phyloP scores from a whole-genome alignment of 2,888 invertebrate species.

The Spilosoma lubricipeda region DNA sequence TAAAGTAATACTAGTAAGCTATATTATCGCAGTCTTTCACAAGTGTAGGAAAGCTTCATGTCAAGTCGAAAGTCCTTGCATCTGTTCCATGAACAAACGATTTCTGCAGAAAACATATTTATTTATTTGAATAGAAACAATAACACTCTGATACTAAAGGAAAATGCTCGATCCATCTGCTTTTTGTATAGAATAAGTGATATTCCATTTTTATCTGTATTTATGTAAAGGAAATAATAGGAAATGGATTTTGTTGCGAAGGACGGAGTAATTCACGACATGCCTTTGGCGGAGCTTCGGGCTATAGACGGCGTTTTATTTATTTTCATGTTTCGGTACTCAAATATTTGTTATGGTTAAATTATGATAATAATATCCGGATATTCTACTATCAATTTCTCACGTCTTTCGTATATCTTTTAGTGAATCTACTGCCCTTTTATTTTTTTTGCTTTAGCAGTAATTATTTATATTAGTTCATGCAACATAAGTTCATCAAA shows the following conservation, averaged over 20 bases:
- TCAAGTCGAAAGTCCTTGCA: neutral
- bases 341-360: neutral
- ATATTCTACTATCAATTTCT: neutral
- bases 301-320: neutral
- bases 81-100: neutral
- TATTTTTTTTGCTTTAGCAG: no score
- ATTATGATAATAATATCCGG: neutral
- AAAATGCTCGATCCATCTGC: neutral
- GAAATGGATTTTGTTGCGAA: constrained; percentile 9
- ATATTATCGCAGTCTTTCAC: neutral
- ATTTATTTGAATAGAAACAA: neutral
- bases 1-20: neutral
- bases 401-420: neutral
- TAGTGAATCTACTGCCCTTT: neutral
- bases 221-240: constrained; percentile 8
- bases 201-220: neutral
- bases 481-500: no score
- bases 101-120: neutral
- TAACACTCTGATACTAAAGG: neutral
- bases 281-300: neutral
- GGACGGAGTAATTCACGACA: constrained; percentile 1
- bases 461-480: no score
- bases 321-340: neutral
- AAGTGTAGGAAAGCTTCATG: neutral
- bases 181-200: neutral